Conservation (phyloP, 2,888 invertebrate species). For the Nowickia ferox region DNA sequence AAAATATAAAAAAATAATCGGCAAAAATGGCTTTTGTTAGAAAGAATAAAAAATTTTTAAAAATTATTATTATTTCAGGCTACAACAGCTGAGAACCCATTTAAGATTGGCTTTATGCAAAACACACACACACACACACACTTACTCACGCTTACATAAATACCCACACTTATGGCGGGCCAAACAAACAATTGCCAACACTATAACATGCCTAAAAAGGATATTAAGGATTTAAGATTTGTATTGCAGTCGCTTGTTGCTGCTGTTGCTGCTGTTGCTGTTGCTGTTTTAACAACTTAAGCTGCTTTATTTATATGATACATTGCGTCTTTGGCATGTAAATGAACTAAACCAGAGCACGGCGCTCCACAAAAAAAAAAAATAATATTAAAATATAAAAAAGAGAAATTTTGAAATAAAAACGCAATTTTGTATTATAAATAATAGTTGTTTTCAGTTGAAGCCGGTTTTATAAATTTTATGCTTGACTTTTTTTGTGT, state of each 20-base stretch:
- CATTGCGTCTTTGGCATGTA: conserved; percentile 69
- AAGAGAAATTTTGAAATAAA: conserved; percentile 23
- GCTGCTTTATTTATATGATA: conserved; percentile 71
- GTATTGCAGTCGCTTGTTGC: conserved; percentile 33
- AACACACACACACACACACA: background rate
- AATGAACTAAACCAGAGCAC: conserved; percentile 63
- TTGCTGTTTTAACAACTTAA: conserved; percentile 67
- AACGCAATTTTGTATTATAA: conserved; percentile 61
- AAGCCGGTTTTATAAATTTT: background rate
- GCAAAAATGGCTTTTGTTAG: conserved; percentile 41
- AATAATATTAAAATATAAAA: background rate
- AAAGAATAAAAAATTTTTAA: conserved; percentile 38
- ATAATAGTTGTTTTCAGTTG: conserved; percentile 46
- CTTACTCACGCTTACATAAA: background rate
- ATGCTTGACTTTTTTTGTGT: conserved; percentile 3
- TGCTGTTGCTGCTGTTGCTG: conserved; percentile 38
- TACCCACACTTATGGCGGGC: conserved; percentile 14
- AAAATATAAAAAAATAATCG: conserved; percentile 34
- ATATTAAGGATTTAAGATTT: conserved; percentile 69
- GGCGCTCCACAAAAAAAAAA: background rate
- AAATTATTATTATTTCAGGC: conserved; percentile 72
- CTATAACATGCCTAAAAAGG: conserved; percentile 60
- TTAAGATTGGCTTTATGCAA: conserved; percentile 67
- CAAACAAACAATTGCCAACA: conserved; percentile 54
- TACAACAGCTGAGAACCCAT: conserved; percentile 72